These are phyloP conservation scores for Meriones psammophilus DNA, from an alignment of 2,797 vertebrate species.

Conservation along the genomic window DNA sequence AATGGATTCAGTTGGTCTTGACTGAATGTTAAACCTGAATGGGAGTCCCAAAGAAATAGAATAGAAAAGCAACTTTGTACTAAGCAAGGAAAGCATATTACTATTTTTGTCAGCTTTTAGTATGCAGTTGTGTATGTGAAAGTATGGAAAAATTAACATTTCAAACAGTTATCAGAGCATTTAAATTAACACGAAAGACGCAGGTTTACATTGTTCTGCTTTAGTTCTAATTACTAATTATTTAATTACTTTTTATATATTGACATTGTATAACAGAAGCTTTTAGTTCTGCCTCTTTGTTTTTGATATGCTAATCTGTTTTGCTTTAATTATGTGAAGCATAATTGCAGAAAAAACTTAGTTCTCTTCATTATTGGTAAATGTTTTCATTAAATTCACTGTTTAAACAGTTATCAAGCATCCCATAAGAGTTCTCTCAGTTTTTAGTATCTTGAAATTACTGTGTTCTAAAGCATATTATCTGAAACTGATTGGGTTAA, in stretches of 20 bases:
- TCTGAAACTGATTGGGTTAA: conserved; percentile 56
- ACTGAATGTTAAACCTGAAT: not conserved
- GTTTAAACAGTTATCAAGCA: conserved; percentile 5
- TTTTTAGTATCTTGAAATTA: conserved; percentile 26
- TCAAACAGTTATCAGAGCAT: conserved; percentile 12
- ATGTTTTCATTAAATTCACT: conserved; percentile 44
- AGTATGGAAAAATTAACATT: not conserved
- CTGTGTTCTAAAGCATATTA: conserved; percentile 16
- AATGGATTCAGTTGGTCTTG: not conserved
- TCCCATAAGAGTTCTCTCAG: not conserved
- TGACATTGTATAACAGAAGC: conserved; percentile 33
- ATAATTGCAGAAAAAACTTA: conserved; percentile 46
- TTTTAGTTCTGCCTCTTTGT: conserved; percentile 61
- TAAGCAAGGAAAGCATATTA: not conserved
- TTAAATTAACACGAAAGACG: conserved; percentile 11
- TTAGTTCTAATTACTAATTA: conserved; percentile 62
- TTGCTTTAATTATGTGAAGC: conserved; percentile 72
- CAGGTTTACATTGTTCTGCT: conserved; percentile 41
- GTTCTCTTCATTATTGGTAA: conserved; percentile 34
- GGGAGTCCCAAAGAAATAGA: not conserved
- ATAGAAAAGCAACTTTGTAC: not conserved
- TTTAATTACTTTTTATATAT: conserved; percentile 55
- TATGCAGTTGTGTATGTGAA: not conserved
- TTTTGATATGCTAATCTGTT: conserved; percentile 67
- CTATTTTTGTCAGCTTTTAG: not conserved